Conservation (phyloP, 2,113 vertebrate species). For the Atlantisia rogersi region DNA sequence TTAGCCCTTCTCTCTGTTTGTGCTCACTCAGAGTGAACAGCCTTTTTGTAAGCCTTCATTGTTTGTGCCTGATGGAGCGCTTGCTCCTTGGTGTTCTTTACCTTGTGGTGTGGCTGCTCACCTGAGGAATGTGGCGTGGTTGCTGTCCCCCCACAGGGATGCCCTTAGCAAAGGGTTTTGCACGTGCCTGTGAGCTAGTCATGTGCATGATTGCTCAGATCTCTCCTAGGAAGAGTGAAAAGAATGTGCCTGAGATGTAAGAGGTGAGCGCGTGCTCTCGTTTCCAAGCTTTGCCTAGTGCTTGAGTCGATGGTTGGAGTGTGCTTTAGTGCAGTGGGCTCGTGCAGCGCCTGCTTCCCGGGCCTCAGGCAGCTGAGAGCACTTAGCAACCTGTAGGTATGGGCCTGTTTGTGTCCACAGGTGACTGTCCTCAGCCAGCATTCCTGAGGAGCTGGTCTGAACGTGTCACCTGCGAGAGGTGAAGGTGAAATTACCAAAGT, state of each 20-base stretch:
- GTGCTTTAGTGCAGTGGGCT: not conserved
- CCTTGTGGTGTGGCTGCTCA: not conserved
- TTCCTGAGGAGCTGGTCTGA: not conserved
- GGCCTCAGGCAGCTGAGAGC: not conserved
- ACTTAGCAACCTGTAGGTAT: not conserved
- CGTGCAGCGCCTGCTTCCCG: not conserved
- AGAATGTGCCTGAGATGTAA: not conserved
- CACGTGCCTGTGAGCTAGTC: not conserved
- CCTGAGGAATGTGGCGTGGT: not conserved
- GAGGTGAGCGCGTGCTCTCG: accelerated
- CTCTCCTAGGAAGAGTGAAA: not conserved
- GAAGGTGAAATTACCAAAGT: not conserved
- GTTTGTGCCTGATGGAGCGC: not conserved
- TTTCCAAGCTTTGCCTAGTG: not conserved
- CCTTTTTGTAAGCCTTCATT: not conserved
- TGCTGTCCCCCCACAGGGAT: not conserved
- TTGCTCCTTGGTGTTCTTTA: not conserved
- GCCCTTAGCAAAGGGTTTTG: not conserved
- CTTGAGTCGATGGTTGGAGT: not conserved
- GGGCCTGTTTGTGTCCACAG: no score
- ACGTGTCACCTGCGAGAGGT: accelerated
- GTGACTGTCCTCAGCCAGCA: not conserved
- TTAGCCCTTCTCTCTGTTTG: not conserved
- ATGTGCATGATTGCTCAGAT: not conserved
- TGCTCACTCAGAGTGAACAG: not conserved